Evolutionary conservation across 2,888 invertebrate genomes (phyloP).

Genomic region (Xanthostigma xanthostigma): DNA sequence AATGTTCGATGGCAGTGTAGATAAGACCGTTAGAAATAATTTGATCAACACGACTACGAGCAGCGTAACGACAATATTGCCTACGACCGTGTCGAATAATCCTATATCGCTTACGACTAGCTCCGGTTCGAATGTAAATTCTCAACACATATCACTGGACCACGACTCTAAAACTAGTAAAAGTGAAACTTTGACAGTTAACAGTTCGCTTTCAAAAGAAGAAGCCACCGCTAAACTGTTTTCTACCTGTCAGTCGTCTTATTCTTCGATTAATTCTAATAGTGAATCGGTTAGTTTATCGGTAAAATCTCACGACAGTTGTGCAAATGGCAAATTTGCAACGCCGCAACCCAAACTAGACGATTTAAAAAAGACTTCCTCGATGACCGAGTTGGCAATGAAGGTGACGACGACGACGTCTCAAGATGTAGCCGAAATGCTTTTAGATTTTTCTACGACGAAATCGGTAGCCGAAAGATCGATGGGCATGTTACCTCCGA

Average conservation of each 20-base stretch:
- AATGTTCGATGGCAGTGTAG: conserved; percentile 23
- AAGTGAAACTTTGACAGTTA: no score
- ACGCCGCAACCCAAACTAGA: not conserved
- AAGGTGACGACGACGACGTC: conserved; percentile 34
- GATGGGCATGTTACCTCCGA: conserved; percentile 31
- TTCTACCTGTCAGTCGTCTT: no score
- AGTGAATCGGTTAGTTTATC: conserved; percentile 1
- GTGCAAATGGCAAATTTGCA: conserved; percentile 10
- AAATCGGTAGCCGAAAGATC: conserved; percentile 35
- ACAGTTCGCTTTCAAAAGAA: no score
- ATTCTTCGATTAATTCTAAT: conserved; percentile 9
- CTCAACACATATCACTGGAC: no score
- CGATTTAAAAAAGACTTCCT: conserved; percentile 3
- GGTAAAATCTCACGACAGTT: conserved; percentile 7
- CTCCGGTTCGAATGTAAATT: conserved; percentile 7
- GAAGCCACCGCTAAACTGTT: no score
- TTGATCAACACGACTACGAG: conserved; percentile 13
- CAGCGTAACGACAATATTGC: conserved; percentile 8
- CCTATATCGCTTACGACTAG: conserved; percentile 9
- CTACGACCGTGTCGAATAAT: conserved; percentile 6
- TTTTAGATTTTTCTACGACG: conserved; percentile 46
- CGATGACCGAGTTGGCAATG: conserved; percentile 14
- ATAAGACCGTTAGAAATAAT: conserved; percentile 23
- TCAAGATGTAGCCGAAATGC: conserved; percentile 47
- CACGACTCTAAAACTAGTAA: conserved; percentile 4